Conservation (phyloP, 1,140 invertebrate species). For the Tetramorium alpestre region DNA sequence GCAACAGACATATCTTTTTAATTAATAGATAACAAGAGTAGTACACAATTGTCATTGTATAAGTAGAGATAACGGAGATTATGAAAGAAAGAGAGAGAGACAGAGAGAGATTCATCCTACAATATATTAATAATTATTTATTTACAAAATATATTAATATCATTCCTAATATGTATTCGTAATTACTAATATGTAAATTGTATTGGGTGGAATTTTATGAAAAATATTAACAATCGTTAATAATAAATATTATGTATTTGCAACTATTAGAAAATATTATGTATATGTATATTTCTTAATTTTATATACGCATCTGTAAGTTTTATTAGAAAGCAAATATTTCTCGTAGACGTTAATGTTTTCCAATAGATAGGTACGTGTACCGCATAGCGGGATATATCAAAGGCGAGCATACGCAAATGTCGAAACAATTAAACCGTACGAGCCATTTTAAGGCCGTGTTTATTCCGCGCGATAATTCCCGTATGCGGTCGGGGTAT, state of each 20-base stretch:
- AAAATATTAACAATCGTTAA: neutral
- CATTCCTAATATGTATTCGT: neutral
- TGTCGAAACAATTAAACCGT: conserved; percentile 34
- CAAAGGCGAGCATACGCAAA: neutral
- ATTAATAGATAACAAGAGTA: conserved; percentile 22
- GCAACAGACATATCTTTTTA: neutral
- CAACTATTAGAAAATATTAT: neutral
- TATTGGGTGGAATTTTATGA: neutral
- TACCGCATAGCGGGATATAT: neutral
- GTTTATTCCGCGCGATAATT: conserved; percentile 53
- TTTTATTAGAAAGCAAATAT: neutral
- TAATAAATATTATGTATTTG: neutral
- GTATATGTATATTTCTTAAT: no score
- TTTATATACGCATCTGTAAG: neutral
- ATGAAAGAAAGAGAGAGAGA: no score
- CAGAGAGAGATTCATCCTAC: neutral
- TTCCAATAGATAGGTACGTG: neutral
- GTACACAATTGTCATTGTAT: neutral
- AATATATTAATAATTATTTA: neutral
- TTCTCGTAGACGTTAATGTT: neutral
- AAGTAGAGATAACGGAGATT: neutral
- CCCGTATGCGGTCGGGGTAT: neutral
- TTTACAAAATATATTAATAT: neutral
- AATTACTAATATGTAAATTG: neutral
- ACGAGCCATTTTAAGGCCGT: conserved; percentile 24